Percentiles rank a stretch among this genome's conserved stretches.
Evolutionary conservation across 1,140 invertebrate species (phyloP).

Genomic region (Latrodectus geometricus): DNA sequence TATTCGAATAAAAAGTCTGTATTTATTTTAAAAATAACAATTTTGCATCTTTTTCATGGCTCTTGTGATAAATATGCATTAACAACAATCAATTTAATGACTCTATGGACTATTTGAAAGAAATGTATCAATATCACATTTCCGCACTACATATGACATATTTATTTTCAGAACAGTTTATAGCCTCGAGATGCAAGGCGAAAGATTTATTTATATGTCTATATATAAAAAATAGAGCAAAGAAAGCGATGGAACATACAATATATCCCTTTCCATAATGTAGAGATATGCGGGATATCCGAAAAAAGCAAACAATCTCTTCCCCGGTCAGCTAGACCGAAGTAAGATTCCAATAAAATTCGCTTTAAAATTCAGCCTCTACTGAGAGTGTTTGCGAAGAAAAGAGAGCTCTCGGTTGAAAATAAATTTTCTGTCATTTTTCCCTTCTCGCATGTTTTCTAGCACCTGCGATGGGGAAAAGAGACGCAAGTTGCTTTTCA

Average conservation of each 20-base stretch:
- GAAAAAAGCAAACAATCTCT: slow-evolving; percentile 9
- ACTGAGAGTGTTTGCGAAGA: not conserved
- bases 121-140: too few relatives aligned
- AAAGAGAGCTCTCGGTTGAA: not conserved
- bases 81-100: too few relatives aligned
- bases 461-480: not conserved
- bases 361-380: slow-evolving; percentile 10
- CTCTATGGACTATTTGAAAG: too few relatives aligned
- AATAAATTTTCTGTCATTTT: slow-evolving; percentile 8
- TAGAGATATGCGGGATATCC: not conserved
- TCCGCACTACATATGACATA: too few relatives aligned
- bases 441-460: not conserved
- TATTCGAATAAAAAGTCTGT: too few relatives aligned
- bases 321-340: not conserved
- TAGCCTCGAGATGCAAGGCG: not conserved
- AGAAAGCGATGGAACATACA: not conserved
- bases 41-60: too few relatives aligned
- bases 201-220: not conserved
- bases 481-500: not conserved
- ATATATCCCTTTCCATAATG: not conserved
- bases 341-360: slow-evolving; percentile 1
- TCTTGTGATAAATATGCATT: too few relatives aligned
- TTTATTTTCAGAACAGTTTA: not conserved
- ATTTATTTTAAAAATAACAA: too few relatives aligned
- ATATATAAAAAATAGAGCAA: not conserved